phyloP scores from a whole-genome alignment of 2,113 vertebrate species.

The Tachysurus fulvidraco region DNA sequence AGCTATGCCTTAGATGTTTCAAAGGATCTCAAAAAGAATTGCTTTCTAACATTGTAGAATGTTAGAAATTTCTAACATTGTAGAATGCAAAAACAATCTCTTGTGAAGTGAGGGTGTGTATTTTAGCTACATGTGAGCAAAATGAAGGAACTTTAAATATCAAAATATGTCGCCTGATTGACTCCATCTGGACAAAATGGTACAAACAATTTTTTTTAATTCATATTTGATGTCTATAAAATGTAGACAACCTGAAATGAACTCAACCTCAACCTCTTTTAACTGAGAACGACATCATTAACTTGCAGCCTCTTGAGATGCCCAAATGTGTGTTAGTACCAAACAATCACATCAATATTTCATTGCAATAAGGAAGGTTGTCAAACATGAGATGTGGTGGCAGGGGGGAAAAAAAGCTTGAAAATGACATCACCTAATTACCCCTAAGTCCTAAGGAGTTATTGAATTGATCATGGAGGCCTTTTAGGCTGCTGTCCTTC shows the following conservation, averaged over 20 bases:
- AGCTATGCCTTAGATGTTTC: not conserved
- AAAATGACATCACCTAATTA: conserved; percentile 57
- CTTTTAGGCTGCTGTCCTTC: conserved; percentile 35
- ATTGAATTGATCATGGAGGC: conserved; percentile 47
- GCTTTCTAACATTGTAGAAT: too few species aligned
- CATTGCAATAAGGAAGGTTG: conserved; percentile 39
- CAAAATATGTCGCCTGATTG: too few species aligned
- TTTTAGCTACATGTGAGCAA: not conserved
- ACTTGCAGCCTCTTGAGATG: not conserved
- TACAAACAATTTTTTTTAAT: not conserved
- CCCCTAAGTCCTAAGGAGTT: conserved; percentile 35
- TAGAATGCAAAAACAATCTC: too few species aligned
- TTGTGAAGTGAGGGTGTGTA: not conserved
- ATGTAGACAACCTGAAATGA: not conserved
- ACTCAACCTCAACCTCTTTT: not conserved
- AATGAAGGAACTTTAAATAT: too few species aligned
- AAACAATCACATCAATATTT: conserved; percentile 54
- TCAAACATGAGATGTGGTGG: conserved; percentile 30
- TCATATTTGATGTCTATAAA: not conserved
- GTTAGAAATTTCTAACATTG: too few species aligned
- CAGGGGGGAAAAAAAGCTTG: conserved; percentile 21
- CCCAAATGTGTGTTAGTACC: conserved; percentile 10
- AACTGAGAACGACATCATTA: conserved; percentile 20
- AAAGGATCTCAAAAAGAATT: too few species aligned
- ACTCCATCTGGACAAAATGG: too few species aligned